Conservation (phyloP, 2,797 vertebrate genomes). For the Eulemur rubriventer region DNA sequence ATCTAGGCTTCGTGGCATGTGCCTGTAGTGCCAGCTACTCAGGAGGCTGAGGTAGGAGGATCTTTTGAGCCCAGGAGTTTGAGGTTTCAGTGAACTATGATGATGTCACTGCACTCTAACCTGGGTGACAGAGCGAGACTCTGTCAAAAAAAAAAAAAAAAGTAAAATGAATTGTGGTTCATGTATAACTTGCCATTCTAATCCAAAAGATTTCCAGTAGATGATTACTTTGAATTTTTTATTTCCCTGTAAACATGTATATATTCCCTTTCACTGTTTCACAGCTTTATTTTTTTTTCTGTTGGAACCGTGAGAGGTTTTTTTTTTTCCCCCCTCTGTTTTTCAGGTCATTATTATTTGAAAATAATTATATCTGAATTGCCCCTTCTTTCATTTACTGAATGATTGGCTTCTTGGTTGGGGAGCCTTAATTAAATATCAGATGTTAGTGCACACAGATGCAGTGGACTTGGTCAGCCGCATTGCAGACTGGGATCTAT, state of each 20-base stretch:
- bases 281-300: background rate
- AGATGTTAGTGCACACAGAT: conserved; percentile 66
- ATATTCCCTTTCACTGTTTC: conserved; percentile 27
- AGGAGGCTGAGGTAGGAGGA: too few relatives aligned
- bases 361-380: conserved; percentile 55
- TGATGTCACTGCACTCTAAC: too few relatives aligned
- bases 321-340: conserved; percentile 29
- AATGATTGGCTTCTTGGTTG: conserved; percentile 58
- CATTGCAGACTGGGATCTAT: conserved; percentile 39
- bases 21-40: too few relatives aligned
- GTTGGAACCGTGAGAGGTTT: background rate
- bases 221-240: conserved; percentile 10
- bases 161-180: background rate
- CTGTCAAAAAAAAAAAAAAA: too few relatives aligned
- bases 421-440: conserved; percentile 47
- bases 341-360: conserved; percentile 49
- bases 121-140: too few relatives aligned
- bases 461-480: conserved; percentile 55
- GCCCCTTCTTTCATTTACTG: conserved; percentile 38
- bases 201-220: conserved; percentile 48
- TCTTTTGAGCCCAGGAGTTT: too few relatives aligned
- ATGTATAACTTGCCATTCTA: conserved; percentile 23
- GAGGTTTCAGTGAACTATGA: too few relatives aligned
- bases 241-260: conserved; percentile 50
- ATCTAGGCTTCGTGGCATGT: too few relatives aligned